These are phyloP conservation scores for Stratiomys singularior DNA, from an alignment of 2,888 invertebrate species.

Conservation along the genomic window DNA sequence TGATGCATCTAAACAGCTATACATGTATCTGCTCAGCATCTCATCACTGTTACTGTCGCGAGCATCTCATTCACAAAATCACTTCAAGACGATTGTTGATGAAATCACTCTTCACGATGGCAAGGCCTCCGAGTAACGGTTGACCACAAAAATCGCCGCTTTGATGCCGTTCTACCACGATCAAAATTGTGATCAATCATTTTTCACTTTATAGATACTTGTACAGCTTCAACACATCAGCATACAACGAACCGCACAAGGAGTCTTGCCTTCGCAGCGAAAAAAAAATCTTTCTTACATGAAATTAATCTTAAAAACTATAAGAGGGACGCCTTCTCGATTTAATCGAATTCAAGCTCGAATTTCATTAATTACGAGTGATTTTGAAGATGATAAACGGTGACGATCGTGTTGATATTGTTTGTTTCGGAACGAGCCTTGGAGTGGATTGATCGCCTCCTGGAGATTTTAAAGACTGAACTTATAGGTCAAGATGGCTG, in stretches of 20 bases:
- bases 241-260: background rate
- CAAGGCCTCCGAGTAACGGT: constrained; percentile 11
- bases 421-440: background rate
- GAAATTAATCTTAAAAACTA: constrained; percentile 1
- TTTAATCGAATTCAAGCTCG: constrained; percentile 33
- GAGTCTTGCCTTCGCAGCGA: background rate
- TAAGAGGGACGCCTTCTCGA: constrained; percentile 31
- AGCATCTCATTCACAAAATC: constrained; percentile 31
- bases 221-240: background rate
- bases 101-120: constrained; percentile 21
- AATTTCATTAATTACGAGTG: constrained; percentile 42
- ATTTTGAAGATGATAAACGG: constrained; percentile 44
- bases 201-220: constrained; percentile 29
- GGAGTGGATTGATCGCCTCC: background rate
- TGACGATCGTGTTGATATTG: constrained; percentile 40
- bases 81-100: constrained; percentile 26
- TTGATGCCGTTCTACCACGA: background rate
- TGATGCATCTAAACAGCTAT: background rate
- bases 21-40: background rate
- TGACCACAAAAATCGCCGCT: constrained; percentile 1
- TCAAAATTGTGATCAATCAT: constrained; percentile 42
- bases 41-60: constrained; percentile 2
- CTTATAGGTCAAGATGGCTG: constrained; percentile 16
- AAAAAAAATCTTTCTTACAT: background rate
- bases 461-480: constrained; percentile 19